Base-by-base conservation (phyloP, 2,888 invertebrate genomes). In the Baronia brevicornis region DNA sequence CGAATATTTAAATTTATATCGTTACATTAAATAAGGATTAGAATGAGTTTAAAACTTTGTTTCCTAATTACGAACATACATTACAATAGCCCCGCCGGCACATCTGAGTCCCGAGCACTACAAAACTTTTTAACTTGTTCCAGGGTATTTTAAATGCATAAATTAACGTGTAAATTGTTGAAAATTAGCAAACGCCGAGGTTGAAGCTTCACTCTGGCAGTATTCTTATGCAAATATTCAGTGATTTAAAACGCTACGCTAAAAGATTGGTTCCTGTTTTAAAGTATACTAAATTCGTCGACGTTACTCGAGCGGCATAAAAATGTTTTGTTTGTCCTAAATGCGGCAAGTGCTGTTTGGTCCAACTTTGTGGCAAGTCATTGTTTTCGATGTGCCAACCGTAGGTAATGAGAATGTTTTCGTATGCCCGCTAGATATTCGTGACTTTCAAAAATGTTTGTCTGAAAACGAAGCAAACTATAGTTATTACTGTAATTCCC, bases 321-420 rank as follows among this genome's bases (percentile, higher is more conserved):
- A 78, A 79, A 74, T 79, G 78, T 77, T 80, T 82, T 79, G 82
- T 82, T 82, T 78, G 64, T 71, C 65, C 70, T 80, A 80, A 82
- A 80, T 77, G 82, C 69, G 71, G 52, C 58, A 72, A 84, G 80
- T 82, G 75, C 74, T 79, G 77, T 67, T 79, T 74, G 72, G 69
- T 51, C 49, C 43, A 48, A 68, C 56, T 66, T 77, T 78, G 53
- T 60, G 62, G 58, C 72, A 43, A 79, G 77, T 82, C 82, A 84
- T 78, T 80, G 82, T 82, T 82, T 79, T 74, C 73, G 70, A 72
- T 68, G 64, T 64, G 65, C 43, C 39, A 40, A 35, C 38, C 39
- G 54, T 51, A 51, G 55, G 64, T 77, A 70, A 73, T 69, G 70
- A 65, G 69, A 75, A 75, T 69, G 72, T 71, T 77, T 78, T 67